Evolutionary conservation across 1,140 invertebrate genomes (phyloP), one percentile per base, ranked within the genome.

Genomic region (Drosophila grimshawi): DNA sequence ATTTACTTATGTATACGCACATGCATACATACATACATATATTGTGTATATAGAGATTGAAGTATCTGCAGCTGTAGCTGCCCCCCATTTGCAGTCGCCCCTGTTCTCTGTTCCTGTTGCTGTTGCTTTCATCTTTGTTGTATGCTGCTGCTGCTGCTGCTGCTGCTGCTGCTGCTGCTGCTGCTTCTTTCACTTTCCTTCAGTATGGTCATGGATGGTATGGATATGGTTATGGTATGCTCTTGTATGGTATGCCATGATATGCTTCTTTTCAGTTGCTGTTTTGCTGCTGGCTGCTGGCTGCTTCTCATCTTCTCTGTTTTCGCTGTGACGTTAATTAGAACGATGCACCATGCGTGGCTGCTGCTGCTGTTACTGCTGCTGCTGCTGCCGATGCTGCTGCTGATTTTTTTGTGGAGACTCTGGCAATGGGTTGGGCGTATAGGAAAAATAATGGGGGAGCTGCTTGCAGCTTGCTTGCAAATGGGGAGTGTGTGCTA

Each of bases 341-440:
- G 81, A 83, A 83, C 81, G 81, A 68, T 68, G 81, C 81, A 85
- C 72, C 76, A 85, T 85, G 77, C 80, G 62, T 67, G 63, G 74
- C 76, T 70, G 79, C 73, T 70, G 79, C 73, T 53, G 76, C 65
- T 29, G 65, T 66, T 76, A 64, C 75, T 66, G 7, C 39, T 41
- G 73, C 65, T 68, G 74, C 76, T 70, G 79, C 73, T 70, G 79
- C 73, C 49, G 76, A 61, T 29, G 65, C 75, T 66, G 7, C 39
- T 41, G 73, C 71, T 19, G 19, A 19, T 19, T 19, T 19, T 41
- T 41, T 10, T 41, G 39, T 7, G 39, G 39, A 43, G 39, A 43
- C 3, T 10, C 39, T 46, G 48, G 45, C 29, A 10, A n/a, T 32
- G 46, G 37, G 57, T 35, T 27, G 8, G 45, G 43, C 39, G 37